These are phyloP conservation scores for Eulemur rufifrons DNA, from an alignment of 2,113 vertebrate species.

Conservation along the genomic window DNA sequence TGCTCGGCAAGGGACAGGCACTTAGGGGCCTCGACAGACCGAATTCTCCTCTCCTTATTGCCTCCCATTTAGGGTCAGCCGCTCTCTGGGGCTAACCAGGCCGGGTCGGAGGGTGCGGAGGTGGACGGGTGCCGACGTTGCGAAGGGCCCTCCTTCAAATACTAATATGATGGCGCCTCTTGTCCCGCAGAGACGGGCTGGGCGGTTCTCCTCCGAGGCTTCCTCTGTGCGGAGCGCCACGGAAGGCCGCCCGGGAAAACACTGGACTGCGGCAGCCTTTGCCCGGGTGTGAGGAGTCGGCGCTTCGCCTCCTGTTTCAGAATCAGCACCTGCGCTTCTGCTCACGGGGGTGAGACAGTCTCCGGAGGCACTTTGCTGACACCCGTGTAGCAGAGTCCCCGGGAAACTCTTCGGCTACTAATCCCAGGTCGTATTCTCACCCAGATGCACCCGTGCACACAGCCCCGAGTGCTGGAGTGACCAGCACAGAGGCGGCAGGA, in stretches of 20 bases:
- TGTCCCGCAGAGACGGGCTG: background rate
- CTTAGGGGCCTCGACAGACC: background rate
- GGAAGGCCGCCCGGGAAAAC: background rate
- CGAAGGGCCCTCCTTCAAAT: background rate
- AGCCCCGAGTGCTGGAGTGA: background rate
- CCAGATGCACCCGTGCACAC: background rate
- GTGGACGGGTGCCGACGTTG: accelerated
- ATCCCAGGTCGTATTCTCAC: background rate
- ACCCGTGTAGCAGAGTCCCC: background rate
- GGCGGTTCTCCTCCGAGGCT: background rate
- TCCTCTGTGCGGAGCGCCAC: background rate
- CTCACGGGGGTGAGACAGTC: accelerated
- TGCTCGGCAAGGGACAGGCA: accelerated
- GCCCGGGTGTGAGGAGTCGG: accelerated
- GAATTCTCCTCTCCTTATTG: background rate
- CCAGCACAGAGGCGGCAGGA: background rate
- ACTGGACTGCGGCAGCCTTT: background rate
- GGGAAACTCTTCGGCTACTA: background rate
- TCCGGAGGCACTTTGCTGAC: background rate
- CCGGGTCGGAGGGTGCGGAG: background rate
- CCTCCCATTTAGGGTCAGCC: background rate
- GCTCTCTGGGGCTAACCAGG: background rate
- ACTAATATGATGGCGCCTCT: accelerated
- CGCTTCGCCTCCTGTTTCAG: background rate
- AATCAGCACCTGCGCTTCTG: background rate